Percentiles rank a stretch among this genome's conserved stretches.
Evolutionary conservation across 2,113 vertebrate genomes (phyloP).

Genomic region (Arizona elegans): DNA sequence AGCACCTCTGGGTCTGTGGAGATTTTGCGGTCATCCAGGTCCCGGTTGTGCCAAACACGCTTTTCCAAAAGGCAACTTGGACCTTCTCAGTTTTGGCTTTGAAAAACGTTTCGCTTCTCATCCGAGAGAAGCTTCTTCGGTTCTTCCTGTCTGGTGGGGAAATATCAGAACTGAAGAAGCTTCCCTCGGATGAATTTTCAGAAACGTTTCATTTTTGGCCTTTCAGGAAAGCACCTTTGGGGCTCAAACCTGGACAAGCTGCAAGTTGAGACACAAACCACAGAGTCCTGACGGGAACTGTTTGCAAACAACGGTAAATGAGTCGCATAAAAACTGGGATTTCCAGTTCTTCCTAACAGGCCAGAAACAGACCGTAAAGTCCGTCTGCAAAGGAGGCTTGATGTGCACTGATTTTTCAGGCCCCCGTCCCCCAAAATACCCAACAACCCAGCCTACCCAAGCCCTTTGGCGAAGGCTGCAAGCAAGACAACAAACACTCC

Average conservation of each 20-base stretch:
- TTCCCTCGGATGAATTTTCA: background rate
- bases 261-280: background rate
- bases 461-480: background rate
- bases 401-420: background rate
- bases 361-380: background rate
- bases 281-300: background rate
- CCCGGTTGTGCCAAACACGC: background rate
- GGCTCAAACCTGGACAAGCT: background rate
- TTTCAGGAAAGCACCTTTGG: background rate
- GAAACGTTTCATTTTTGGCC: too few species aligned
- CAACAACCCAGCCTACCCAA: background rate
- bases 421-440: background rate
- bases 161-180: background rate
- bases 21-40: background rate
- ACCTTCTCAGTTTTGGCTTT: background rate
- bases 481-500: background rate
- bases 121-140: background rate
- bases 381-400: background rate
- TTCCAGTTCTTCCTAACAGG: background rate
- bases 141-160: background rate
- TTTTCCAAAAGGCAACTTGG: too few species aligned
- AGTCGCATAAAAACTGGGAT: background rate
- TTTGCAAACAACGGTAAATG: background rate
- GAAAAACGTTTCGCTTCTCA: background rate
- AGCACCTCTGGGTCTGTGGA: background rate